Base-by-base conservation (phyloP, 2,113 vertebrate genomes). In the Vicugna pacos region DNA sequence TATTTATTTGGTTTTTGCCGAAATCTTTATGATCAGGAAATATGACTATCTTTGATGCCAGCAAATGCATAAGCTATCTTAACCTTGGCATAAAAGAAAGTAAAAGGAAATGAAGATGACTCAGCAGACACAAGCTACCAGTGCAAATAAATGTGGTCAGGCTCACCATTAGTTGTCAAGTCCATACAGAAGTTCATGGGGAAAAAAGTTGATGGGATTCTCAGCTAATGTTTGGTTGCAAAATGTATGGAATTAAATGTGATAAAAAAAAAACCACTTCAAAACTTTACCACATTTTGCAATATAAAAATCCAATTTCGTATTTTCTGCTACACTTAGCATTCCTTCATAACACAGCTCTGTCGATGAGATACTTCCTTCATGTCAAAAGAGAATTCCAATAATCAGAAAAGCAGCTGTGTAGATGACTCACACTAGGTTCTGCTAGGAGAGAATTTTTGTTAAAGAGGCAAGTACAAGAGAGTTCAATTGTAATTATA, bases 401-500 rank as follows among this genome's bases (percentile, higher is more conserved):
- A 96, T 95, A 89, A 91, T 97, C 96, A 96, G 96, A 84, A 93
- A 96, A 97, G 30, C 97, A 98, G 97, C 97, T 97, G 97, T 72
- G 82, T 12, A 28, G 94, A 97, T 98, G 97, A 98, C 93, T 98
- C 98, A 98, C 30, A 20, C 85, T 62, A 89, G 85, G 91, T 93
- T 96, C 84, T 80, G 96, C 85, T 69, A 82, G 94, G 85, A 93
- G 85, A 89, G 93, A 95, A 90, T 72, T 97, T 97, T 90, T 83
- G 54, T 79, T 12, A 96, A 95, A 91, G 93, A 94, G 38, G 85
- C 65, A 30, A 97, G 94, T 52, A 97, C 94, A 97, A 98, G 98
- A 79, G 96, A 83, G 89, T 96, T 89, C 97, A 94, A 97, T 94
- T 94, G 96, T 97, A 97, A 97, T 98, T 96, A 97, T 56, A 97